Base-by-base conservation (phyloP, 1,140 invertebrate species). In the Harpegnathos saltator region DNA sequence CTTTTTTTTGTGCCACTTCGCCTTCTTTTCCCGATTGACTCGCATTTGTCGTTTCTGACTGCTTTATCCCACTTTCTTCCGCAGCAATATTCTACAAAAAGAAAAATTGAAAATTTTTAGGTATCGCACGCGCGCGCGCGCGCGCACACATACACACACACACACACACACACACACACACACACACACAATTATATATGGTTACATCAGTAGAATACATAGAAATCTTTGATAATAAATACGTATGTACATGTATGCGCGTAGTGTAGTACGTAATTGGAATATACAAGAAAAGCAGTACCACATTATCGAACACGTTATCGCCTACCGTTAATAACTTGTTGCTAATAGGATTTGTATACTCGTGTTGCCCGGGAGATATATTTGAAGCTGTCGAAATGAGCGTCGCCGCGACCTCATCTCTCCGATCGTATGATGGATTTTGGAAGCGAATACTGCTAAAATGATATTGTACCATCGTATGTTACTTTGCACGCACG, bases 381-480 rank as follows among this genome's bases (percentile, higher is more conserved):
- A 94, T 85, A 74, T 90, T 86, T 17, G 90, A 78, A 62, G 65
- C 68, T 56, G 87, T 62, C 9, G 59, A 56, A 75, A 86, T 87
- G 14, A 83, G 15, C 3, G 71, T 61, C 9, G 69, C 9, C 4
- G 56, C 50, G 3, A 83, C 61, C 22, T 85, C 85, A 5, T 48
- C 85, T 24, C 82, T 86, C 72, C 85, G 87, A 58, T 89, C 90
- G 87, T 90, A 93, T 12, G 86, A 86, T 38, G 93, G 92, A 91
- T 93, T 94, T 87, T 93, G 91, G 38, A 95, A 95, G 68, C 87
- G 85, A 85, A 95, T 94, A 26, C 94, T 94, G 84, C 24, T 54
- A 2, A 62, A 44, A 63, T 58, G 22, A 68, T 61, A 38, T 38
- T 9, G 33, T 5, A 77, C 26, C 14, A 26, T 12, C 1, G 1